These are phyloP conservation scores for Argentina silus DNA, from an alignment of 2,797 vertebrate genomes.

Conservation along the genomic window DNA sequence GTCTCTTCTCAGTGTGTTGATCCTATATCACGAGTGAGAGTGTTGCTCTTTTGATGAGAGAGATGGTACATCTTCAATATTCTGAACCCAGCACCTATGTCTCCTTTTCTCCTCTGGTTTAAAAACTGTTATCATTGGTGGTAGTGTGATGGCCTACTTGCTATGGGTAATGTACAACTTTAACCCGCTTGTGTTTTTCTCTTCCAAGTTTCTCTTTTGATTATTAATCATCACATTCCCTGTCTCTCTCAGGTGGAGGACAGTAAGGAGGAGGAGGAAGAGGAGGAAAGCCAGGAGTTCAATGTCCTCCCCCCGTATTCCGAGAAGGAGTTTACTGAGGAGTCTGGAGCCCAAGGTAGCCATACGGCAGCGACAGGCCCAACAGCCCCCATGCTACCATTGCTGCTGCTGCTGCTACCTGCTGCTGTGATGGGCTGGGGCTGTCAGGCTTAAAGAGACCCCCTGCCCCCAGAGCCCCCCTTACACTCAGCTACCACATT, in stretches of 20 bases:
- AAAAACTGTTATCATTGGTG: too few relatives aligned
- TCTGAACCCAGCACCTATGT: neutral
- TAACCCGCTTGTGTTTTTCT: neutral
- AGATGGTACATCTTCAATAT: neutral
- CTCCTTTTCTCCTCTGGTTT: too few relatives aligned
- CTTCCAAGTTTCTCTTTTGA: slow-evolving; percentile 29
- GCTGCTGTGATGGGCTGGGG: slow-evolving; percentile 67
- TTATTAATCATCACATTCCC: slow-evolving; percentile 38
- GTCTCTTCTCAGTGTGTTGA: slow-evolving; percentile 2
- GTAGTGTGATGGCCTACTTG: too few relatives aligned
- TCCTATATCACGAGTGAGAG: neutral
- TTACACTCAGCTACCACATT: slow-evolving; percentile 33
- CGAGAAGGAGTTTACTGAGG: slow-evolving; percentile 75
- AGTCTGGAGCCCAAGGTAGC: slow-evolving; percentile 70
- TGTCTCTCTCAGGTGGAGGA: slow-evolving; percentile 71
- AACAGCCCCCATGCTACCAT: slow-evolving; percentile 50
- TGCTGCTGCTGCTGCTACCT: slow-evolving; percentile 67
- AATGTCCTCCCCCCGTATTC: slow-evolving; percentile 78
- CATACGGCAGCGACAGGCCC: slow-evolving; percentile 54
- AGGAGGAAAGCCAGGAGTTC: slow-evolving; percentile 66
- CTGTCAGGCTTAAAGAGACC: slow-evolving; percentile 57
- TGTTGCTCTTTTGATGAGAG: neutral
- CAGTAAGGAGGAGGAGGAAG: slow-evolving; percentile 69
- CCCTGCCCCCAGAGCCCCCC: slow-evolving; percentile 34
- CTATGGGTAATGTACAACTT: neutral